Evolutionary conservation across 2,113 vertebrate genomes (phyloP).

Genomic region (Lampris incognitus): DNA sequence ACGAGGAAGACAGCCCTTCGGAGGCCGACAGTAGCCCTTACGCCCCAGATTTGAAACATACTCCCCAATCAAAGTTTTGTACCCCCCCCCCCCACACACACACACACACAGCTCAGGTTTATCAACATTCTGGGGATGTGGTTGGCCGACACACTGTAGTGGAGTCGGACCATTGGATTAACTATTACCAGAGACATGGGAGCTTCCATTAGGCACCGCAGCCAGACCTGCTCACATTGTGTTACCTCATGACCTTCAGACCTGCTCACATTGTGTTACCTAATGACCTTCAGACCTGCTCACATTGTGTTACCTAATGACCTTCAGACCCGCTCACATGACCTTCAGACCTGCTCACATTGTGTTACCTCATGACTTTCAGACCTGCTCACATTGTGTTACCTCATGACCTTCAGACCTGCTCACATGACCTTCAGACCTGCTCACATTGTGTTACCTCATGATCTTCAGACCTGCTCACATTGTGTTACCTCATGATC

Average conservation of each 20-base stretch:
- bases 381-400: too few relatives aligned
- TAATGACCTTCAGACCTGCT: conserved; percentile 65
- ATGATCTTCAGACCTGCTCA: too few relatives aligned
- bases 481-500: too few relatives aligned
- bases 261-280: conserved; percentile 52
- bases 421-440: too few relatives aligned
- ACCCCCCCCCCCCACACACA: conserved; percentile 1
- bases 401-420: too few relatives aligned
- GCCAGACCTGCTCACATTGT: conserved; percentile 52
- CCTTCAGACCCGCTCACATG: conserved; percentile 65
- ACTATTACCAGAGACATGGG: conserved; percentile 62
- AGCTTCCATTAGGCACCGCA: conserved; percentile 55
- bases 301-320: conserved; percentile 61
- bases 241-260: conserved; percentile 69
- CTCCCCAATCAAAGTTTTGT: conserved; percentile 9
- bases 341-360: too few relatives aligned
- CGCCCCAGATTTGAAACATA: not conserved
- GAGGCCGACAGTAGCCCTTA: not conserved
- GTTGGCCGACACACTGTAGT: conserved; percentile 25
- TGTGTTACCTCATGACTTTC: too few relatives aligned
- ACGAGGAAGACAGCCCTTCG: not conserved
- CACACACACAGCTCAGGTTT: conserved; percentile 24
- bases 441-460: too few relatives aligned
- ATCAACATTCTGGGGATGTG: conserved; percentile 22
- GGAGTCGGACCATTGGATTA: conserved; percentile 49